Evolutionary conservation across 2,888 invertebrate species (phyloP).

Genomic region (Apomyelois bistriatella): DNA sequence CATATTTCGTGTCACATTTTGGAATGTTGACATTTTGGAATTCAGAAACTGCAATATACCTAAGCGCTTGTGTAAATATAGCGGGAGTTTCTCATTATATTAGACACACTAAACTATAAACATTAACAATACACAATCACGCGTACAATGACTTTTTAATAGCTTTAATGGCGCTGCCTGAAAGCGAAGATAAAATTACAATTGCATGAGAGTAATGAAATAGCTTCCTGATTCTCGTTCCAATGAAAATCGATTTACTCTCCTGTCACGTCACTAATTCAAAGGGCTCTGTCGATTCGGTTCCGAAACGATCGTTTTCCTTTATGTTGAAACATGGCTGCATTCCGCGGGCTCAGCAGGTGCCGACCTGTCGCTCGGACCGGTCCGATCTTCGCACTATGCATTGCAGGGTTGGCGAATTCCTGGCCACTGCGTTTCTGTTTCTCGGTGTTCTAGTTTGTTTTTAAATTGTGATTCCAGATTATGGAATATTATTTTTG

Average conservation of each 20-base stretch:
- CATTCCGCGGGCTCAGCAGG: conserved; percentile 63
- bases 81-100: too few relatives aligned
- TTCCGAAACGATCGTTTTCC: conserved; percentile 20
- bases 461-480: too few relatives aligned
- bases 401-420: conserved; percentile 31
- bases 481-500: too few relatives aligned
- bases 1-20: too few relatives aligned
- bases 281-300: conserved; percentile 7
- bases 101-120: background rate
- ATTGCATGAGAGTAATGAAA: conserved; percentile 8
- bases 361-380: conserved; percentile 61
- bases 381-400: conserved; percentile 46
- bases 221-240: conserved; percentile 10
- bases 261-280: conserved; percentile 10
- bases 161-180: conserved; percentile 24
- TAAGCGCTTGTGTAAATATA: too few relatives aligned
- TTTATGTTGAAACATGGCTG: conserved; percentile 45
- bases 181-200: conserved; percentile 9
- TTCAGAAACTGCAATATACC: too few relatives aligned
- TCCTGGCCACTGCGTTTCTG: background rate
- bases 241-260: conserved; percentile 6
- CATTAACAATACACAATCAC: conserved; percentile 6
- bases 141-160: conserved; percentile 27
- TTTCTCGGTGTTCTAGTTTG: background rate
- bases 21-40: too few relatives aligned